Evolutionary conservation across 2,113 vertebrate genomes (phyloP), one percentile per base, ranked within the genome.

Genomic region (Nesospiza acunhae): DNA sequence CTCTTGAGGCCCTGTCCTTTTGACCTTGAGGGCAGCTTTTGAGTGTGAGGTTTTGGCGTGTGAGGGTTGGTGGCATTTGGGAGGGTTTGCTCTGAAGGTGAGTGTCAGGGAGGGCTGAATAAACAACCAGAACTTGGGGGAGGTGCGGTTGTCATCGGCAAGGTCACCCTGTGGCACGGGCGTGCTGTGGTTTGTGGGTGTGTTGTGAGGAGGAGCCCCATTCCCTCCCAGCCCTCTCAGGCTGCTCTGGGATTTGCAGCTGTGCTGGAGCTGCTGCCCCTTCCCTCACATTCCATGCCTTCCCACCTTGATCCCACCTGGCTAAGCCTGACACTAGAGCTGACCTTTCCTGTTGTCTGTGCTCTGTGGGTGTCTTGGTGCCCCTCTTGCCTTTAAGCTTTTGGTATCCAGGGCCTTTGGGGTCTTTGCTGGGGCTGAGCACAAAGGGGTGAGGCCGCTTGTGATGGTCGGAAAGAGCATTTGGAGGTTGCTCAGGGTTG

Each of bases 401-500:
- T 41, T 69, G 28, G 14, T 17, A 28, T 22, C 11, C 10, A 2
- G 23, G 9, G 3, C 9, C 11, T 28, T 69, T 49, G 33, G 7
- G 35, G 6, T 18, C 19, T 49, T 41, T 41, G 10, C 2, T 1
- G 7, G 7, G 31, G 2, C 24, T 53, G 11, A 7, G 23, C n/a
- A 11, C 44, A 15, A n/a, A 81, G 9, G 42, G 3, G n/a, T 17
- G n/a, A 58, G 18, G 14, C 35, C 14, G 9, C 22, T 14, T 49
- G 17, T 27, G 30, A 41, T 28, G 11, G 42, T 49, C 11, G 6
- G 35, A 59, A 69, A 7, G 22, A 33, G 6, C 5, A 33, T 33
- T 22, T 58, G 23, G n/a, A 68, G 8, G 8, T 37, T 0, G 0
- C 28, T 2, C 13, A 17, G 28, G 7, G 3, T 7, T 58, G 2